These are phyloP conservation scores for Machimus rusticus DNA, from an alignment of 2,888 invertebrate genomes.

Conservation along the genomic window DNA sequence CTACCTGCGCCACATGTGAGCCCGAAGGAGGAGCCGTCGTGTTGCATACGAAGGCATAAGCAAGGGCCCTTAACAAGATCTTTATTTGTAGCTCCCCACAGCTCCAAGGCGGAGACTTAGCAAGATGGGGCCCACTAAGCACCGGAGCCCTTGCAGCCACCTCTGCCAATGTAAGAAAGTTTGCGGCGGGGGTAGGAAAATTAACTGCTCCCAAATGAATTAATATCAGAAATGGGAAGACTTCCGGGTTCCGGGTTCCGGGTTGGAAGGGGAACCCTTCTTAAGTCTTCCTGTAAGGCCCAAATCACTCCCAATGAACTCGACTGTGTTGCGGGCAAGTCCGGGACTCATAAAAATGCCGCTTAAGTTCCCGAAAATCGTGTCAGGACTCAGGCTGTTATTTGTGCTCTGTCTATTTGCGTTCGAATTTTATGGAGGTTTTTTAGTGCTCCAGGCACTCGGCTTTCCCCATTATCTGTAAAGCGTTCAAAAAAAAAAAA, in stretches of 20 bases:
- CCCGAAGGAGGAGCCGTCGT: background rate
- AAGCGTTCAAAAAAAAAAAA: background rate
- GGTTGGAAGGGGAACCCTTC: background rate
- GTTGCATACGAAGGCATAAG: background rate
- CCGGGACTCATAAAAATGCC: background rate
- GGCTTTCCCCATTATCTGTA: background rate
- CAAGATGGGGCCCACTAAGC: background rate
- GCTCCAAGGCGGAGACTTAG: background rate
- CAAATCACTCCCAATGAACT: background rate
- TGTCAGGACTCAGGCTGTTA: background rate
- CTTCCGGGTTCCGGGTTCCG: background rate
- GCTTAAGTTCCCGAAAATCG: background rate
- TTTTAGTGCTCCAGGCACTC: background rate
- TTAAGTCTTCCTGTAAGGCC: background rate
- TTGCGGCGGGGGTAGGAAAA: background rate
- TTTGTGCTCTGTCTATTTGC: background rate
- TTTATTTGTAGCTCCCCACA: constrained; percentile 14
- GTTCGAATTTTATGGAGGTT: background rate
- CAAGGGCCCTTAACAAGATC: background rate
- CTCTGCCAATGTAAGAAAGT: background rate
- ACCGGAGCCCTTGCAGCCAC: background rate
- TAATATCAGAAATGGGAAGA: background rate
- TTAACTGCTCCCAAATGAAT: constrained; percentile 20
- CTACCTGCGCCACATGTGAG: background rate
- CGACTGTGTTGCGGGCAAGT: background rate